Evolutionary conservation across 1,140 invertebrate genomes (phyloP).

Genomic region (Euschistus heros): DNA sequence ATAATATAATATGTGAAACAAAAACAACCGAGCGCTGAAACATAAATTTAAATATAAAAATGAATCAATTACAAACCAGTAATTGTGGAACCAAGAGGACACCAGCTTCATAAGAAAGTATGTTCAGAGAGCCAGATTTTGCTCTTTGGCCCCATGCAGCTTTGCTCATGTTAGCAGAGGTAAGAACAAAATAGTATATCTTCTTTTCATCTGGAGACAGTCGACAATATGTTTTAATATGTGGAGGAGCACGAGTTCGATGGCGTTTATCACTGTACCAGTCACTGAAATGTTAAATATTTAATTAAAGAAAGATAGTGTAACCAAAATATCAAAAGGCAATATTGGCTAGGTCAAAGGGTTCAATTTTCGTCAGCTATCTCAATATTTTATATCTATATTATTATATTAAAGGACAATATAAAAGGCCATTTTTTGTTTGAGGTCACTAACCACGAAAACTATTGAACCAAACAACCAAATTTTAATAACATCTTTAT

Average conservation of each 20-base stretch:
- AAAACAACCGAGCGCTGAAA: too few species aligned
- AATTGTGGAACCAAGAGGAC: conserved; percentile 79
- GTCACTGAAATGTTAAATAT: conserved; percentile 44
- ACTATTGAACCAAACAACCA: too few species aligned
- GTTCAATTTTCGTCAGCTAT: too few species aligned
- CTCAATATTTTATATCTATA: too few species aligned
- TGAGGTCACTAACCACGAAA: too few species aligned
- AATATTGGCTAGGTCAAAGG: too few species aligned
- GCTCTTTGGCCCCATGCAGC: conserved; percentile 81
- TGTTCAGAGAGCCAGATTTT: conserved; percentile 53
- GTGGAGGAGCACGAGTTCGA: conserved; percentile 74
- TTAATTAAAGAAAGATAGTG: background rate
- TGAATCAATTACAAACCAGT: conserved; percentile 50
- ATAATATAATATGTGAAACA: too few species aligned
- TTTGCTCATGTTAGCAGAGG: conserved; percentile 89
- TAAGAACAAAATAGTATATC: conserved; percentile 72
- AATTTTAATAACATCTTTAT: too few species aligned
- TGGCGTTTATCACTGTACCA: conserved; percentile 63
- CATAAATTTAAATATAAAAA: conserved; percentile 30
- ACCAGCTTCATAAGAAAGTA: conserved; percentile 75
- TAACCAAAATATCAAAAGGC: too few species aligned
- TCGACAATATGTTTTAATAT: conserved; percentile 84
- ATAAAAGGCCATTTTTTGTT: too few species aligned
- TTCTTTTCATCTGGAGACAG: conserved; percentile 52
- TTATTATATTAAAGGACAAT: too few species aligned